phyloP scores from a whole-genome alignment of 2,888 invertebrate species.

The Clusia tigrina region DNA sequence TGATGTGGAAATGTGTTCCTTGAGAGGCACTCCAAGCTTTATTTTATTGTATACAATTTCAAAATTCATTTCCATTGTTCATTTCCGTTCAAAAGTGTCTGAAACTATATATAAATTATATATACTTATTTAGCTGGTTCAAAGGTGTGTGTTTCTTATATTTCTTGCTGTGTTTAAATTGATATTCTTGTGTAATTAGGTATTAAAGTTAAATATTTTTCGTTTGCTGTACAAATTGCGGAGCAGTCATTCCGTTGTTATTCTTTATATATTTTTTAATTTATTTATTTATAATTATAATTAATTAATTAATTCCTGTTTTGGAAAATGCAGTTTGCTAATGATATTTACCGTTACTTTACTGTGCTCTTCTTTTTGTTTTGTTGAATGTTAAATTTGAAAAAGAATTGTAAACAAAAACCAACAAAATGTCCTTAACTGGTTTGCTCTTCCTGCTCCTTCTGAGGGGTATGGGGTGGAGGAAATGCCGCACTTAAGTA shows the following conservation, averaged over 20 bases:
- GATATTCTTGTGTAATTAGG: conserved; percentile 18
- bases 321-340: conserved; percentile 37
- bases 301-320: not conserved
- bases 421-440: conserved; percentile 23
- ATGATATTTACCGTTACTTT: conserved; percentile 41
- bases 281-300: not conserved
- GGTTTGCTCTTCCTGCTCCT: not conserved
- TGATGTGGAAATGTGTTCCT: conserved; percentile 13
- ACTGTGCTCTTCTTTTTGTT: conserved; percentile 25
- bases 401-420: conserved; percentile 33
- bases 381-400: conserved; percentile 27
- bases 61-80: too few species aligned
- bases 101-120: conserved; percentile 2
- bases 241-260: too few species aligned
- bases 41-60: too few species aligned
- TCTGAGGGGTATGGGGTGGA: not conserved
- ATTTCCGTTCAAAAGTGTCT: too few species aligned
- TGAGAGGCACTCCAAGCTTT: conserved; percentile 39
- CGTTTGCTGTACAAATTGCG: too few species aligned
- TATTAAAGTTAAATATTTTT: conserved; percentile 15
- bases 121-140: not conserved
- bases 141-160: not conserved
- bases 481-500: not conserved
- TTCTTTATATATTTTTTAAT: conserved; percentile 3
- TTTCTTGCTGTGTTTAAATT: not conserved